Evolutionary conservation across 2,113 vertebrate genomes (phyloP).

Genomic region (Marcusenius ussheri): DNA sequence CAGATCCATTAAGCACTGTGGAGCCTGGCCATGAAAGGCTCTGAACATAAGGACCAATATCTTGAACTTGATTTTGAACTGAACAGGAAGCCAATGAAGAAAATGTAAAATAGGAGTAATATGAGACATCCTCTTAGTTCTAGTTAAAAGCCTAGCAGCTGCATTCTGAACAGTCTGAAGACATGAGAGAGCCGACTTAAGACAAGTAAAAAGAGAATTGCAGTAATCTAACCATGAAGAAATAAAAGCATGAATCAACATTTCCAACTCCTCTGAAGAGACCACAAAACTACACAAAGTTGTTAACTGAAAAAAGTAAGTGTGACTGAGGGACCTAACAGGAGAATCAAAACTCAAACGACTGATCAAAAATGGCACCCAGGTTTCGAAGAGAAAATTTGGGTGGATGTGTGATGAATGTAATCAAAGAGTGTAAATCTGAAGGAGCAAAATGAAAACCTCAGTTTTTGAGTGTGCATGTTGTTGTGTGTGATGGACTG

Average conservation of each 20-base stretch:
- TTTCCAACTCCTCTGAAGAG: background rate
- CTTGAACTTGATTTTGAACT: too few relatives aligned
- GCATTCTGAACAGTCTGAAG: too few relatives aligned
- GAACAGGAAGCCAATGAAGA: too few relatives aligned
- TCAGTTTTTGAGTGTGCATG: background rate
- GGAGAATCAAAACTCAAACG: background rate
- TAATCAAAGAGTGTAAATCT: background rate
- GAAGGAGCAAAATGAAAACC: background rate
- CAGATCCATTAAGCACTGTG: too few relatives aligned
- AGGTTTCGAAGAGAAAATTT: background rate
- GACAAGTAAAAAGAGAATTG: background rate
- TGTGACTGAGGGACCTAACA: background rate
- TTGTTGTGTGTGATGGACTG: background rate
- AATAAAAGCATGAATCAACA: background rate
- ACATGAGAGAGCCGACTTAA: too few relatives aligned
- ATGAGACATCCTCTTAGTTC: too few relatives aligned
- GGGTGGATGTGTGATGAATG: background rate
- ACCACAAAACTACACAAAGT: background rate
- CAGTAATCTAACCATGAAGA: background rate
- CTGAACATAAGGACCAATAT: too few relatives aligned
- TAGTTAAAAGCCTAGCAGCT: too few relatives aligned
- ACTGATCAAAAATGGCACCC: background rate
- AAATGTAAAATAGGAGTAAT: too few relatives aligned
- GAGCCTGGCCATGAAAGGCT: too few relatives aligned
- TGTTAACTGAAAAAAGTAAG: background rate